Evolutionary conservation across 1,140 invertebrate genomes (phyloP), one percentile per base, ranked within the genome.

Genomic region (Tetramorium parvispinum): DNA sequence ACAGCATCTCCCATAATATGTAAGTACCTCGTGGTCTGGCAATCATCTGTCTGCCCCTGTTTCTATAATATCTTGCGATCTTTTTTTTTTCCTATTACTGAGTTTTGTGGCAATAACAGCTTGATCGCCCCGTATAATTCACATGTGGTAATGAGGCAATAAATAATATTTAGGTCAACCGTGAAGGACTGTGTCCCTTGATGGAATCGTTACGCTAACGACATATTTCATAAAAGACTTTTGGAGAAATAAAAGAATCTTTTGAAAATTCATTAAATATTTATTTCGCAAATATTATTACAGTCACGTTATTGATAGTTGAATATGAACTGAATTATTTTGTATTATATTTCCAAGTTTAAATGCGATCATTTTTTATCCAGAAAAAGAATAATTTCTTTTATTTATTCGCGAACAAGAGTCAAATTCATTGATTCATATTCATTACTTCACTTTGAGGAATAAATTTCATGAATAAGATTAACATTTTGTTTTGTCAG

Each of bases 1-100:
- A 93, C 89, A 88, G 91, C 61, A 93, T 94, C 85, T 92, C 93
- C n/a, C 89, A 89, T 73, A 91, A 89, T 77, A 93, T 92, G 94
- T 95, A 93, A 92, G 94, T 93, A 75, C 27, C 43, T 83, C 79
- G 51, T 79, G 63, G 63, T 3, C 6, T 40, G 18, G 7, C 51
- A 27, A 27, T 61, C n/a, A 27, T 61, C 40, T 24, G 21, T 10
- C 24, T 27, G 8, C 0, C 6, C 16, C 0, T 27, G 21, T 59
- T 40, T 59, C 6, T 24, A 13, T 13, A 21, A 55, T 70, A 3
- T n/a, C 32, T 75, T 32, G 27, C 0, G 2, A 13, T 13, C 0
- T 13, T 1, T 4, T 53, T 53, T 53, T 53, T 46, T 46, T 10
- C 43, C 7, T 51, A 18, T 51, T 37, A 18, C 53, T 32, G 27